phyloP scores from a whole-genome alignment of 1,140 invertebrate genomes.

The Belonocnema kinseyi region DNA sequence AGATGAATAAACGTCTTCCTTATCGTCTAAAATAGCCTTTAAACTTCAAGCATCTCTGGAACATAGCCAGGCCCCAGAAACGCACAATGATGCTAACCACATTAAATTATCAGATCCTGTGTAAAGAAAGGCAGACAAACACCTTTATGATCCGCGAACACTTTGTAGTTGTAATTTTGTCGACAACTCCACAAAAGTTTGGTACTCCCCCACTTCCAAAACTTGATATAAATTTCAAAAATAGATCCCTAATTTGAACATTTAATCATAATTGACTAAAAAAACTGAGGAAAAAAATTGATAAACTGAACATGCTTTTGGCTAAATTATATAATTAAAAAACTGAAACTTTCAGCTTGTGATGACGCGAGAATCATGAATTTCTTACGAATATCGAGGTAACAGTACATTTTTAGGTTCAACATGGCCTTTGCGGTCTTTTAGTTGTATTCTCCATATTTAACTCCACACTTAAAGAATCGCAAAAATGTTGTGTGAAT shows the following conservation, averaged over 20 bases:
- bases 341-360: conserved; percentile 1
- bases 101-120: conserved; percentile 63
- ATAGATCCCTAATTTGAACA: not conserved
- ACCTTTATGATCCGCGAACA: conserved; percentile 20
- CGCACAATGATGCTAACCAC: conserved; percentile 68
- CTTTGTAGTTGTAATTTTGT: conserved; percentile 10
- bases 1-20: conserved; percentile 75
- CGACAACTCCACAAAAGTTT: conserved; percentile 27
- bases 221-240: conserved; percentile 22
- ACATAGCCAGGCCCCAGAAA: conserved; percentile 68
- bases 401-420: conserved; percentile 15
- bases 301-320: not conserved
- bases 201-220: conserved; percentile 2
- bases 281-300: not conserved
- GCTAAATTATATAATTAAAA: not conserved
- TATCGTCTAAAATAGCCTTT: conserved; percentile 74
- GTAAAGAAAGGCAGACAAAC: conserved; percentile 32
- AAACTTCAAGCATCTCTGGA: conserved; percentile 73
- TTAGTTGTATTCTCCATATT: conserved; percentile 4
- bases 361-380: conserved; percentile 11
- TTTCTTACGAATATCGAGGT: conserved; percentile 5
- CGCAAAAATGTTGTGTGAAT: not conserved
- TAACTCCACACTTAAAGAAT: not conserved
- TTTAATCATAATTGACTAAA: not conserved
- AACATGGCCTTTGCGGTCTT: not conserved